Base-by-base conservation (phyloP, 2,797 vertebrate species). In the Clarias fuscus region DNA sequence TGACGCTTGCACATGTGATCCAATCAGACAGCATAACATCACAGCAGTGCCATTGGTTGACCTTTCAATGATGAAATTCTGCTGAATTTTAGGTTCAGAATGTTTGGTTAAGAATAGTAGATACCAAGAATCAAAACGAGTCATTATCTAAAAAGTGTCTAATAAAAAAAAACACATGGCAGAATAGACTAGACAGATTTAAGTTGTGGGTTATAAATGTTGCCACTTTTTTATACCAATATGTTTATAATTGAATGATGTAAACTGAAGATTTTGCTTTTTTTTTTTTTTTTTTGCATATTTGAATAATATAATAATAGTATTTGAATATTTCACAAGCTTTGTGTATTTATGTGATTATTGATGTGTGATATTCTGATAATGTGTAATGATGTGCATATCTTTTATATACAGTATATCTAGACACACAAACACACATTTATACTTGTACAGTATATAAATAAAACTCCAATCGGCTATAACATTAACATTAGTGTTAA, bases 21-120 rank as follows among this genome's bases (percentile, higher is more conserved):
- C 94, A 95, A 95, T 94, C 91, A 92, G 91, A 30, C 10, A 78
- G 87, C 20, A 73, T 85, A 73, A 24, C 61, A 3, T 20, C 11
- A 40, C 10, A 62, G 40, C 58, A 37, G 58, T 62, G 33, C 58
- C 30, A 24, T 20, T 37, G 59, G 2, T n/a, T 62, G 33, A 40
- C 18, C 4, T 58, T 78, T 37, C 8, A 10, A 20, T 62, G 30
- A 62, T n/a, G 58, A 79, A 79, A 62, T 79, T 62, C 58, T 24
- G 33, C 13, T 40, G 6, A 40, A 24, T 22, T 76, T 76, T 37
- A 61, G 20, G 10, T 33, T 37, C 15, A 22, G 5, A 59, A 78
- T 7, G 43, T 43, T 43, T 43, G 43, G 43, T 43, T 43, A 43
- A 43, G 43, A 8, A 43, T 43, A 79, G 40, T 33, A 2, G 5